Percentiles rank a stretch among this genome's conserved stretches.
Conservation (phyloP, 2,797 vertebrate genomes). For the Gymnoscopelus braueri region DNA sequence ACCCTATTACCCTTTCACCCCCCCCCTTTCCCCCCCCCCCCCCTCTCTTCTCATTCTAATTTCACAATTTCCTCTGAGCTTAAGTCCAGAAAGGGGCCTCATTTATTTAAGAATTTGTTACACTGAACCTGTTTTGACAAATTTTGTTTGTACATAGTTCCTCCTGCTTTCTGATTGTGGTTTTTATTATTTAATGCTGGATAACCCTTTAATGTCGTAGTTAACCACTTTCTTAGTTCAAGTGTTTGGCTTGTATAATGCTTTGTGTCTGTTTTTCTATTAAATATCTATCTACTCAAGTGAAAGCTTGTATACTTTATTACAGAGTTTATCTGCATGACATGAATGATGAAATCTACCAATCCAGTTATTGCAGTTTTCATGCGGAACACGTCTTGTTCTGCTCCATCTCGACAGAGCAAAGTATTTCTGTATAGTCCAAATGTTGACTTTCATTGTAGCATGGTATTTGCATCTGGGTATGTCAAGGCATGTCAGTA, state of each 20-base stretch:
- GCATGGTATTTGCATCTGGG: too few relatives aligned
- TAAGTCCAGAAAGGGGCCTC: slow-evolving; percentile 86
- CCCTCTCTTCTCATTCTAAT: slow-evolving; percentile 2
- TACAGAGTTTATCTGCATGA: background rate
- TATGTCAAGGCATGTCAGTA: too few relatives aligned
- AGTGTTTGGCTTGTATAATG: slow-evolving; percentile 69
- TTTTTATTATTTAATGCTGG: slow-evolving; percentile 68
- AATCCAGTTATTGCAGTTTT: too few relatives aligned
- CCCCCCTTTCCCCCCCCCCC: background rate
- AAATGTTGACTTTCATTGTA: too few relatives aligned
- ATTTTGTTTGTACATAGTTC: slow-evolving; percentile 63
- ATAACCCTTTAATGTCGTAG: slow-evolving; percentile 31
- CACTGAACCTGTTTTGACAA: slow-evolving; percentile 51
- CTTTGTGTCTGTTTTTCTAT: slow-evolving; percentile 73
- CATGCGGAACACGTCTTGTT: too few relatives aligned
- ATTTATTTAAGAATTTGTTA: slow-evolving; percentile 53
- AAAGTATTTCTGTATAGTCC: too few relatives aligned
- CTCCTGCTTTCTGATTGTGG: slow-evolving; percentile 36
- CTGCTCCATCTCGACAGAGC: too few relatives aligned
- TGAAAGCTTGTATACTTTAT: slow-evolving; percentile 8
- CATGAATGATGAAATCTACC: background rate
- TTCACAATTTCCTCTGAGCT: slow-evolving; percentile 60
- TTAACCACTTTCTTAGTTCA: slow-evolving; percentile 21
- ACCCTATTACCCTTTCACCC: background rate
- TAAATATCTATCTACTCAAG: slow-evolving; percentile 67